phyloP scores from a whole-genome alignment of 2,113 vertebrate species.

The Phaethon lepturus region DNA sequence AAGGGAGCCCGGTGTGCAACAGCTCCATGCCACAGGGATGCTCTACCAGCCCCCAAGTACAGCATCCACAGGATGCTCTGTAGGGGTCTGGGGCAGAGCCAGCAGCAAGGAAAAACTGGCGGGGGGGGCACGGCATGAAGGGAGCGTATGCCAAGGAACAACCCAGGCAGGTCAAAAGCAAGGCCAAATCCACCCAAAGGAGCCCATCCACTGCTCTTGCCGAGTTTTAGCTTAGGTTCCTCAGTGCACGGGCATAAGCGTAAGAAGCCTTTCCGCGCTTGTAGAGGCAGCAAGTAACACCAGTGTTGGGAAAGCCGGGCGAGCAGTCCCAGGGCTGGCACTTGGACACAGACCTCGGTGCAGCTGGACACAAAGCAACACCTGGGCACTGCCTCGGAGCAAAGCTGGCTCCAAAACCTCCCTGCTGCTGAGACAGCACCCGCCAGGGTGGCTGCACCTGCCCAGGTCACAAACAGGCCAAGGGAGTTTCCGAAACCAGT shows the following conservation, averaged over 20 bases:
- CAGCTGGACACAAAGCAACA: background rate
- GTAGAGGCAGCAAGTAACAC: accelerated
- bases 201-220: background rate
- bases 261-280: background rate
- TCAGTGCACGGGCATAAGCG: accelerated
- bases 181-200: background rate
- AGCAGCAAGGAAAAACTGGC: background rate
- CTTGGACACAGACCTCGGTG: background rate
- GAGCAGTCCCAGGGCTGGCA: background rate
- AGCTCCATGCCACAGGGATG: background rate
- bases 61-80: accelerated
- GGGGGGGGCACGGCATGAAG: background rate
- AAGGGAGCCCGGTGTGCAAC: background rate
- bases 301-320: accelerated
- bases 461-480: background rate
- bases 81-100: background rate
- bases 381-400: background rate
- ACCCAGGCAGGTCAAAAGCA: background rate
- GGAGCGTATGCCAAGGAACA: background rate
- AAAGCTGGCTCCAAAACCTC: background rate
- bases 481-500: background rate
- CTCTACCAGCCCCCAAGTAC: background rate
- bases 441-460: background rate
- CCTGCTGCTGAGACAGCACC: accelerated
- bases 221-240: background rate